Base-by-base conservation (phyloP, 2,113 vertebrate species). In the Aplodontia rufa region DNA sequence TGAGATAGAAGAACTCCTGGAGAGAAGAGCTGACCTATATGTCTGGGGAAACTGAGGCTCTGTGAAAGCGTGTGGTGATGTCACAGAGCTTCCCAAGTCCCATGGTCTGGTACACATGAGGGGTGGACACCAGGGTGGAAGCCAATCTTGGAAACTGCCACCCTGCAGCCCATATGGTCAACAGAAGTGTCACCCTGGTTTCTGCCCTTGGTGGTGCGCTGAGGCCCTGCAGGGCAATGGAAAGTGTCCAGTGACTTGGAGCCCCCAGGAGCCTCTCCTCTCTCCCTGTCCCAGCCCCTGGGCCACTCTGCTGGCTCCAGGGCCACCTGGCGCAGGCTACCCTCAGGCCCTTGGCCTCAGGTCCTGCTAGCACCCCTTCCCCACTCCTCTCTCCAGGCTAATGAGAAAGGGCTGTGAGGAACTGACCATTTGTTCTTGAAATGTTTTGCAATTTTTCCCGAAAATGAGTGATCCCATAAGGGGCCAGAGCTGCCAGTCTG, bases 381-480 rank as follows among this genome's bases (percentile, higher is more conserved):
- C 22, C 5, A 7, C 7, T 74, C 45, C 45, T 69, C 93, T 87
- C 81, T 92, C 55, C 81, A 92, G 87, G 94, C 94, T 74, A 66
- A 22, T 30, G 87, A 74, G 80, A 55, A 62, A 80, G 92, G 28
- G 9, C 45, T 68, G n/a, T 0, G 4, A 93, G 84, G 94, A 86
- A 92, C 5, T 66, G 86, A 47, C 71, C 60, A 68, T 92, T 96
- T 92, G 72, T 90, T 93, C 55, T 58, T 76, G 78, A 58, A 42
- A 74, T 13, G 42, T 96, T 95, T 92, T 96, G 94, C 93, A 97
- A 93, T 60, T 95, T 97, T 97, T 92, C 89, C 91, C 93, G 97
- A 97, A 97, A 76, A n/a, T 2, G 28, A 82, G 30, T 13, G 85
- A 28, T 82, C 88, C 81, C 92, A 4, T 53, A 26, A 79, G 91